A percentile compares a stretch with the other conserved stretches of the same genome.
phyloP scores from a whole-genome alignment of 2,797 vertebrate species.

The Pygocentrus nattereri region DNA sequence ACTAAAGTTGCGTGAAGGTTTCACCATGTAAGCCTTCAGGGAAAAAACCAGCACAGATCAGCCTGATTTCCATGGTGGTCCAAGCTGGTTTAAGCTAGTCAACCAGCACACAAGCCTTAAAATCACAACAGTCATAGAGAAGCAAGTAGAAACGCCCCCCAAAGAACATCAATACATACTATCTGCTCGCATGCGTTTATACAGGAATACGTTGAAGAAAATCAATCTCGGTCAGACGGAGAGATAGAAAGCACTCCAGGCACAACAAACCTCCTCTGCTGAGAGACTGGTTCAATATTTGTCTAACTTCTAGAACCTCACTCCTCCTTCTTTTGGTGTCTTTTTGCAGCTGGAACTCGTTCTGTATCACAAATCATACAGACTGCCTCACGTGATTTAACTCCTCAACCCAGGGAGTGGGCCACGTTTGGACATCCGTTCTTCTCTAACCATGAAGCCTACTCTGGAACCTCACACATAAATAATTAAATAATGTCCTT shows the following conservation, averaged over 20 bases:
- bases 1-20: too few relatives aligned
- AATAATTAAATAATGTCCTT: neutral
- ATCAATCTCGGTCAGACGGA: neutral
- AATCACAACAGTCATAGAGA: too few relatives aligned
- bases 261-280: neutral
- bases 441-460: too few relatives aligned
- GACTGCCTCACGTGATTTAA: neutral
- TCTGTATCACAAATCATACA: neutral
- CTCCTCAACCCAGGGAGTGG: neutral
- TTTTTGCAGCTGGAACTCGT: neutral
- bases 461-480: neutral
- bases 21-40: too few relatives aligned
- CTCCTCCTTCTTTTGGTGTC: neutral
- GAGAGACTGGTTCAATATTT: neutral
- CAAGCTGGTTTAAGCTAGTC: too few relatives aligned
- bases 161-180: neutral
- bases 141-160: too few relatives aligned
- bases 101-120: too few relatives aligned
- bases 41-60: neutral
- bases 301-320: neutral
- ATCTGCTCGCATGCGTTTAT: neutral
- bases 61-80: too few relatives aligned
- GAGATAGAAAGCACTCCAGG: conserved; percentile 9
- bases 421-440: too few relatives aligned
- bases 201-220: neutral